phyloP scores from a whole-genome alignment of 2,888 invertebrate species.

The Ennomos erosarius region DNA sequence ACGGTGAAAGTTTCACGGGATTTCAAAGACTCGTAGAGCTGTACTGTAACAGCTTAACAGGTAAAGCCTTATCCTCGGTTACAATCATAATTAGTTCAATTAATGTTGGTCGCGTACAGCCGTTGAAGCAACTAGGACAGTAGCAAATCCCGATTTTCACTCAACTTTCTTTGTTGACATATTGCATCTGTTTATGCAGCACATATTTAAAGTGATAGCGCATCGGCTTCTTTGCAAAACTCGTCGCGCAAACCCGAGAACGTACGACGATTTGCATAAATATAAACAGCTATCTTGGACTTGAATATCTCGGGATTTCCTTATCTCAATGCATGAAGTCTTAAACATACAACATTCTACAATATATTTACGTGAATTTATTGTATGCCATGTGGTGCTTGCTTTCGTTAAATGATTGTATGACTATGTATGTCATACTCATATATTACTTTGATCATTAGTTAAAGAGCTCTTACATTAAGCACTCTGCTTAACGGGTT shows the following conservation, averaged over 20 bases:
- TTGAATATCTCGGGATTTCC: conserved; percentile 4
- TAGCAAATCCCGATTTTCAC: conserved; percentile 57
- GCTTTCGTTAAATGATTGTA: neutral
- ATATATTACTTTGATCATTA: too few relatives aligned
- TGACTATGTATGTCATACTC: too few relatives aligned
- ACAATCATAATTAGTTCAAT: conserved; percentile 27
- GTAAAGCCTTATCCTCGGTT: neutral
- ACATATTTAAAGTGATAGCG: too few relatives aligned
- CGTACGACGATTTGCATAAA: conserved; percentile 39
- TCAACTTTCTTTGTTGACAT: conserved; percentile 30
- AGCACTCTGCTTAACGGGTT: neutral
- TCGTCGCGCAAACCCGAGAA: conserved; percentile 23
- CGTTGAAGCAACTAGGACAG: conserved; percentile 41
- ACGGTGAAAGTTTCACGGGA: neutral
- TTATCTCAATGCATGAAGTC: conserved; percentile 12
- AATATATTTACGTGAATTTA: conserved; percentile 43
- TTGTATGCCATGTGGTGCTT: conserved; percentile 7
- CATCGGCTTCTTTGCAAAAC: conserved; percentile 27
- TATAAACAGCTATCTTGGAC: conserved; percentile 38
- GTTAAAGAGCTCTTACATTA: neutral
- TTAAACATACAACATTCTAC: conserved; percentile 32
- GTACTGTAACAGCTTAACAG: too few relatives aligned
- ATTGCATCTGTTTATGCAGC: conserved; percentile 35
- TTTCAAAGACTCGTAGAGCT: neutral
- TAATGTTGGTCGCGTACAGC: conserved; percentile 35